Evolutionary conservation across 2,113 vertebrate genomes (phyloP).

Genomic region (Paramisgurnus dabryanus): DNA sequence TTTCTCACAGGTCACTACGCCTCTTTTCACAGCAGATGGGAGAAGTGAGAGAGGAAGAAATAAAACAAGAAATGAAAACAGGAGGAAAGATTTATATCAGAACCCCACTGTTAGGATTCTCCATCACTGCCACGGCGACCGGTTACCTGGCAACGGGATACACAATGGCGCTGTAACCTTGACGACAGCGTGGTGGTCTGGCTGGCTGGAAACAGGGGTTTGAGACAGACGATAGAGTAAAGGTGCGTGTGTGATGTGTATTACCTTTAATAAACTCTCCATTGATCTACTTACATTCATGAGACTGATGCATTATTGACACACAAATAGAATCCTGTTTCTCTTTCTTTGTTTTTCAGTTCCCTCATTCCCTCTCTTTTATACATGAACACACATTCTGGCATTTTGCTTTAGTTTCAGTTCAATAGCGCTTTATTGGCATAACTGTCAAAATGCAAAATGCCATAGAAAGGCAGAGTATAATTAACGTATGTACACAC

Average conservation of each 20-base stretch:
- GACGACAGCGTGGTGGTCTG: slow-evolving; percentile 51
- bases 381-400: not conserved
- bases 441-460: slow-evolving; percentile 38
- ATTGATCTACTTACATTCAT: slow-evolving; percentile 22
- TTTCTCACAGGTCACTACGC: slow-evolving; percentile 62
- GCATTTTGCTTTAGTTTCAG: slow-evolving; percentile 8
- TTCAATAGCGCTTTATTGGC: slow-evolving; percentile 30
- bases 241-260: slow-evolving; percentile 32
- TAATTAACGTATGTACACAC: slow-evolving; percentile 23
- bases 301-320: slow-evolving; percentile 27
- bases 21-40: slow-evolving; percentile 53
- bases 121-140: slow-evolving; percentile 74
- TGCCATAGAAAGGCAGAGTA: slow-evolving; percentile 27
- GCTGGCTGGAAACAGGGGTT: slow-evolving; percentile 46
- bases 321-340: slow-evolving; percentile 1
- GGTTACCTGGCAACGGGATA: slow-evolving; percentile 64
- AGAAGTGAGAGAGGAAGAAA: slow-evolving; percentile 30
- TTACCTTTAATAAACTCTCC: slow-evolving; percentile 46
- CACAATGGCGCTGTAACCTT: slow-evolving; percentile 62
- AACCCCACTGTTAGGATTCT: slow-evolving; percentile 69
- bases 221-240: slow-evolving; percentile 31
- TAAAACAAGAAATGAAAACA: slow-evolving; percentile 39
- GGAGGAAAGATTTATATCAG: slow-evolving; percentile 69
- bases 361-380: not conserved
- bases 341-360: not conserved